phyloP scores from a whole-genome alignment of 2,113 vertebrate species.

The Prunella himalayana region DNA sequence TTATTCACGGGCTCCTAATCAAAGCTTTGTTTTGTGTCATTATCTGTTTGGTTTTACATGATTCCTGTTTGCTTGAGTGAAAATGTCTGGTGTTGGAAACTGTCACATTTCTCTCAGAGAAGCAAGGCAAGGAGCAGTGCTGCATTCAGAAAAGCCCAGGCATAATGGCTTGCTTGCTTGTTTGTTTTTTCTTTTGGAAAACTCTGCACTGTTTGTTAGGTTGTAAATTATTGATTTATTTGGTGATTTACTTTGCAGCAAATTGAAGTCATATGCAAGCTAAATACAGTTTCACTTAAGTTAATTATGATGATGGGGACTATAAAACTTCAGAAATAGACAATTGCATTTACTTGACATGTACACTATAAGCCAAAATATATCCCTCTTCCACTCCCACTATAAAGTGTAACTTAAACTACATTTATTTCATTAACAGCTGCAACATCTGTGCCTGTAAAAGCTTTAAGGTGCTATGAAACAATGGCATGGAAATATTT shows the following conservation, averaged over 20 bases:
- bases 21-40: slow-evolving; percentile 50
- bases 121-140: background rate
- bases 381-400: background rate
- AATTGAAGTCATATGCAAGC: slow-evolving; percentile 14
- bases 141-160: background rate
- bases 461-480: background rate
- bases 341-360: slow-evolving; percentile 7
- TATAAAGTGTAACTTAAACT: background rate
- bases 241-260: slow-evolving; percentile 30
- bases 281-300: slow-evolving; percentile 36
- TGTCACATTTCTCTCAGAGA: background rate
- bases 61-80: slow-evolving; percentile 43
- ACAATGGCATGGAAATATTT: background rate
- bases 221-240: slow-evolving; percentile 51
- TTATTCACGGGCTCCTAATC: slow-evolving; percentile 52
- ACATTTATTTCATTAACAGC: background rate
- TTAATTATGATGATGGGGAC: background rate
- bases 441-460: background rate
- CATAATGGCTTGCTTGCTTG: background rate
- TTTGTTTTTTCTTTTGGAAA: background rate
- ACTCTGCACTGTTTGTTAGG: background rate
- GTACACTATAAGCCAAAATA: background rate
- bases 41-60: slow-evolving; percentile 61
- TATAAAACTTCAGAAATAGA: slow-evolving; percentile 4
- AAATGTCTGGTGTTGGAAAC: slow-evolving; percentile 7